Base-by-base conservation (phyloP, 2,113 vertebrate genomes). In the Malurus alboscapulatus region DNA sequence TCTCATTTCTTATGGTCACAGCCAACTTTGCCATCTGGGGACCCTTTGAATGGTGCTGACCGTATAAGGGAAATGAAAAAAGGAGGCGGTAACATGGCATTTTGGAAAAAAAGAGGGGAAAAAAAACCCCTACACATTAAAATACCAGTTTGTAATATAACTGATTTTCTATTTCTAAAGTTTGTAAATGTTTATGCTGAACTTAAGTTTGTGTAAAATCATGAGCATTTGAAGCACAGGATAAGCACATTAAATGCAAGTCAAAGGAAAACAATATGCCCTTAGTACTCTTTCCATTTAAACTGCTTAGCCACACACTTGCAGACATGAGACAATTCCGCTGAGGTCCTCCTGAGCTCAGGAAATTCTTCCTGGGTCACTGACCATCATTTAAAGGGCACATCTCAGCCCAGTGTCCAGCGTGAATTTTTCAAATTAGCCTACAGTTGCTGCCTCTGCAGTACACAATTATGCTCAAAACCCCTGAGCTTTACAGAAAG, bases 341-440 rank as follows among this genome's bases (percentile, higher is more conserved):
- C 82, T 0, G 88, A 92, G 93, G 83, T 94, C 54, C 63, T 95
- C 4, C 34, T 94, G 75, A 50, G 74, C 95, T 95, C 94, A 92
- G 92, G 93, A 97, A 95, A 95, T 94, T 95, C 95, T 96, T 97
- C 95, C 93, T 94, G 94, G 96, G 94, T 97, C 96, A 95, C 75
- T 94, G 88, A 89, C 84, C 96, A 93, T 95, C 89, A 92, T 95
- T 96, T 95, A 97, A 95, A 95, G 92, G 92, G 87, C 76, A 95
- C 80, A 53, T 95, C 94, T 92, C 47, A 83, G 90, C 76, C 88
- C 48, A 82, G 26, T 87, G 95, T 97, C 97, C 95, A 83, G 87
- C 0, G 20, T 90, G 92, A 92, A 86, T 96, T 95, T 96, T 92
- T 95, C 83, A 94, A 97, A 96, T 97, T 95, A 97, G 92, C 85